Conservation (phyloP, 2,888 invertebrate genomes). For the Caenorhabditis doughertyi region DNA sequence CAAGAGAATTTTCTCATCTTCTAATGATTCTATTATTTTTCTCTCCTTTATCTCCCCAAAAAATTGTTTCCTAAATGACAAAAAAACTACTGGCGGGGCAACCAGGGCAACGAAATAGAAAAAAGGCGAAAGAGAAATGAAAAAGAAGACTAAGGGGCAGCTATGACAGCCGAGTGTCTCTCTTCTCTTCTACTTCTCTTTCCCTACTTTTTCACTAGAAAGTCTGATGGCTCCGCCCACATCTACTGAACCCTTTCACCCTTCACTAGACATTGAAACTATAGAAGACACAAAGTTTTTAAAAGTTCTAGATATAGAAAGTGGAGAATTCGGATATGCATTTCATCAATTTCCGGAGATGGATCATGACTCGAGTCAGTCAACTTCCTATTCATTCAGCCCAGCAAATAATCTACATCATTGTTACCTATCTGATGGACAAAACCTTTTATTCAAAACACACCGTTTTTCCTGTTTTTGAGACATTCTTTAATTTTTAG, state of each 20-base stretch:
- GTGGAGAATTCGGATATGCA: no score
- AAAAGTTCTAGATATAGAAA: no score
- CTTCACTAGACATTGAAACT: neutral
- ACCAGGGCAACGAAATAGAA: constrained; percentile 37
- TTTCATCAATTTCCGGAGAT: no score
- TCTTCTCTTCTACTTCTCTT: constrained; percentile 3
- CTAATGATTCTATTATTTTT: neutral
- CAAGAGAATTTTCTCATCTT: neutral
- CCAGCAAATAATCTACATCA: no score
- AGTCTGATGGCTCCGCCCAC: constrained; percentile 21
- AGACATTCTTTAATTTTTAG: no score
- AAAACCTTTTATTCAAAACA: no score
- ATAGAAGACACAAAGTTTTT: no score
- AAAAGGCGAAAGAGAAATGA: neutral
- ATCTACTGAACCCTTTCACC: constrained; percentile 2
- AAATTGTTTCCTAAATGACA: neutral
- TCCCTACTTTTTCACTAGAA: constrained; percentile 9
- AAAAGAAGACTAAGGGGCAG: constrained; percentile 8
- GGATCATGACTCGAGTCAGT: no score
- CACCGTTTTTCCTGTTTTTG: no score
- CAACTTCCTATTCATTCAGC: no score
- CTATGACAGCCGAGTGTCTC: constrained; percentile 27
- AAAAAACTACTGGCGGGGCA: constrained; percentile 18
- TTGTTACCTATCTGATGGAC: no score
- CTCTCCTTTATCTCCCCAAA: neutral